Evolutionary conservation across 2,888 invertebrate species (phyloP), one percentile per base, ranked within the genome.

Genomic region (Ochropacha duplaris): DNA sequence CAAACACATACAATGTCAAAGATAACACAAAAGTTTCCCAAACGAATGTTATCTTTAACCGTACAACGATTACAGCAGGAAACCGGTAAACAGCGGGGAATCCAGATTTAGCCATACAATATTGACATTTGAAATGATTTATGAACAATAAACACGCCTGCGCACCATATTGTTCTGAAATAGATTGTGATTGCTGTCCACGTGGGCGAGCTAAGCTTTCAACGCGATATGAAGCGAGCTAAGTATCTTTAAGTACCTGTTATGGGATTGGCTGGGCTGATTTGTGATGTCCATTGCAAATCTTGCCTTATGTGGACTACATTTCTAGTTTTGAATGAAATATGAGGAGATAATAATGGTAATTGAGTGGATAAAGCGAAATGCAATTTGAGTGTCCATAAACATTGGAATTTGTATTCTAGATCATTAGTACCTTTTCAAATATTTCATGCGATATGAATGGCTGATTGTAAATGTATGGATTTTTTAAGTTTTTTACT

Each of bases 81-180:
- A 67, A 22, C 73, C 64, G 62, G 49, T 58, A 65, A 71, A 64
- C 78, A 67, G 69, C 69, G 58, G 70, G 72, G 55, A 64, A 62
- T 19, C 70, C 79, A 72, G 76, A 79, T 81, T 81, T 79, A 78
- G 74, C 71, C 71, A 57, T 66, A 65, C 50, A 71, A 69, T 87
- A 88, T 87, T 86, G 88, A 88, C 90, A 80, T 81, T 74, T 62
- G 56, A 62, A 64, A 84, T 88, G 88, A 89, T 89, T 87, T 88
- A 90, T 85, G 83, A 78, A 83, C 79, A 81, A 82, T 84, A 84
- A 86, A 84, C 84, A 81, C 69, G 66, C 63, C 65, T 54, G 72
- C 78, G 69, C 63, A 72, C 76, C 36, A 44, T 44, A 44, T 44
- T 44, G 44, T 44, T 44, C 44, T 9, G 19, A 44, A 19, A 19